A percentile compares a stretch with the other conserved stretches of the same genome.
Conservation (phyloP, 2,113 vertebrate species). For the Chamaea fasciata region DNA sequence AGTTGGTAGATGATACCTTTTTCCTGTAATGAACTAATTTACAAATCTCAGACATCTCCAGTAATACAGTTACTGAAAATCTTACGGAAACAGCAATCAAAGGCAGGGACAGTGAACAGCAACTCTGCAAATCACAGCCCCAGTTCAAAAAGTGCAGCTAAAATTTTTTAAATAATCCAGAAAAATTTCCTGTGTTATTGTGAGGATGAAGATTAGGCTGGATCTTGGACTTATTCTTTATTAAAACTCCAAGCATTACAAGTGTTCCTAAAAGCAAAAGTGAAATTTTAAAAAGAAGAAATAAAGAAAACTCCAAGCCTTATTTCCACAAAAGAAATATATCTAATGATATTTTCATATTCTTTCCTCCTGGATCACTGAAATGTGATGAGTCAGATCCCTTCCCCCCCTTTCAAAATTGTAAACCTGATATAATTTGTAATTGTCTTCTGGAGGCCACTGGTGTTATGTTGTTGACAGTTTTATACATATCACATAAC, state of each 20-base stretch:
- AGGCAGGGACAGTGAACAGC: not conserved
- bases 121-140: not conserved
- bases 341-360: not conserved
- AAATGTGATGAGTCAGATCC: not conserved
- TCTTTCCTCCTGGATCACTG: not conserved
- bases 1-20: not conserved
- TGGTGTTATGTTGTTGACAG: not conserved
- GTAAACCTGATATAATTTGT: not conserved
- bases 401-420: not conserved
- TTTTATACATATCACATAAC: not conserved
- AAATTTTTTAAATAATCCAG: not conserved
- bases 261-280: not conserved
- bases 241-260: not conserved
- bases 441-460: not conserved
- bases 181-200: not conserved
- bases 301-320: not conserved
- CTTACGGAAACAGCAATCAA: rapidly evolving
- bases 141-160: not conserved
- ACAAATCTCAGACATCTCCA: not conserved
- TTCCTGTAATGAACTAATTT: not conserved
- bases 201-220: not conserved
- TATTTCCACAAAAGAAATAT: not conserved
- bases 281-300: not conserved
- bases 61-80: not conserved
- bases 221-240: not conserved